Conservation (phyloP, 2,888 invertebrate genomes). For the Chalcosyrphus nemorum region DNA sequence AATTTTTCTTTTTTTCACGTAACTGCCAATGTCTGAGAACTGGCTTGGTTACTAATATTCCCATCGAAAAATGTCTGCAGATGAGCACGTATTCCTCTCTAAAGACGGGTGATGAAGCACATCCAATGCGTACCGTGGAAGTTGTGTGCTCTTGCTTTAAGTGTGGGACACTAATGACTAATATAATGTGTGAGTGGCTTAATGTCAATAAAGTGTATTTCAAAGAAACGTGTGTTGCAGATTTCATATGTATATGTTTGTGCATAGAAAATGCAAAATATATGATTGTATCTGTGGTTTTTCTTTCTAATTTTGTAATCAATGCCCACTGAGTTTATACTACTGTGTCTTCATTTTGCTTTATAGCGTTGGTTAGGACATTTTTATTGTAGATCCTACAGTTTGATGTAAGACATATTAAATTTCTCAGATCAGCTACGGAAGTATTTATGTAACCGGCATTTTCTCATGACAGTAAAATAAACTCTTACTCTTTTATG, state of each 20-base stretch:
- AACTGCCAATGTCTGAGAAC: not conserved
- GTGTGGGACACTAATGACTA: slow-evolving; percentile 8
- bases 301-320: too few relatives aligned
- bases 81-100: not conserved
- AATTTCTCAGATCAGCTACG: too few relatives aligned
- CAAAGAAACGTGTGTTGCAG: not conserved
- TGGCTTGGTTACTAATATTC: slow-evolving; percentile 6
- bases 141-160: not conserved
- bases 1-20: not conserved
- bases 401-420: too few relatives aligned
- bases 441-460: too few relatives aligned
- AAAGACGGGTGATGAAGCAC: not conserved
- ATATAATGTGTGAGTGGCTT: not conserved
- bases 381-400: too few relatives aligned
- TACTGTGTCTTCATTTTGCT: too few relatives aligned
- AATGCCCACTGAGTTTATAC: too few relatives aligned
- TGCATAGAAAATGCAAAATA: too few relatives aligned
- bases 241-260: not conserved
- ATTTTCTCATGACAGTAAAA: too few relatives aligned
- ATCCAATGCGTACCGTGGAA: not conserved
- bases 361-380: too few relatives aligned
- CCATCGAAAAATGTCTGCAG: not conserved
- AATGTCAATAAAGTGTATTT: not conserved
- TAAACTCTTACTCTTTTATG: too few relatives aligned
- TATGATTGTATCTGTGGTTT: too few relatives aligned